A percentile compares a stretch with the other conserved stretches of the same genome.
These are phyloP conservation scores for Leptestheria dahalacensis DNA, from an alignment of 1,140 invertebrate genomes.

Conservation along the genomic window DNA sequence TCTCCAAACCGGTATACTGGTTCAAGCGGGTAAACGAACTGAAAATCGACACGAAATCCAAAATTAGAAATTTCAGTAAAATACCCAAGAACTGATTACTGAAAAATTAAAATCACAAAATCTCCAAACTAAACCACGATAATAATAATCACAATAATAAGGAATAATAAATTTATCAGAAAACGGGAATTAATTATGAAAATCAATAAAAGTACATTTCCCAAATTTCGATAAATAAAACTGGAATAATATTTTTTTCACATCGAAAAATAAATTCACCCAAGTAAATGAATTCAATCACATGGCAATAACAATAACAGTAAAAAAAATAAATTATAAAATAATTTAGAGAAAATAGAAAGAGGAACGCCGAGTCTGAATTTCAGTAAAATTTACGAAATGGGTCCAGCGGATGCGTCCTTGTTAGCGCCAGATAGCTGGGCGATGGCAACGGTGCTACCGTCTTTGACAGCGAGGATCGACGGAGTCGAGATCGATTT, in stretches of 20 bases:
- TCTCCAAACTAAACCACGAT: conserved; percentile 15
- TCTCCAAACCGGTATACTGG: conserved; percentile 32
- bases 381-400: conserved; percentile 8
- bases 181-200: no score
- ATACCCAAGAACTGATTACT: conserved; percentile 20
- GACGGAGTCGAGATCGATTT: conserved; percentile 83
- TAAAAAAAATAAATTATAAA: background rate
- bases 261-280: no score
- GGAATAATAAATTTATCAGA: background rate
- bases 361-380: background rate
- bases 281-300: no score
- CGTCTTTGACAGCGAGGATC: conserved; percentile 51
- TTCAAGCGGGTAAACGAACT: conserved; percentile 19
- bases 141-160: conserved; percentile 5
- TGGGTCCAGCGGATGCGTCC: conserved; percentile 5
- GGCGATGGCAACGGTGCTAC: conserved; percentile 21
- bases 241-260: no score
- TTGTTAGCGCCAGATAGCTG: background rate
- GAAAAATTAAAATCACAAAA: conserved; percentile 30
- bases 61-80: no score
- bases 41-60: background rate
- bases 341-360: background rate
- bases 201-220: no score
- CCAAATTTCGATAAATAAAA: no score
- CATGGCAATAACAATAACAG: no score